Evolutionary conservation across 2,113 vertebrate genomes (phyloP).

Genomic region (Phodopus roborovskii): DNA sequence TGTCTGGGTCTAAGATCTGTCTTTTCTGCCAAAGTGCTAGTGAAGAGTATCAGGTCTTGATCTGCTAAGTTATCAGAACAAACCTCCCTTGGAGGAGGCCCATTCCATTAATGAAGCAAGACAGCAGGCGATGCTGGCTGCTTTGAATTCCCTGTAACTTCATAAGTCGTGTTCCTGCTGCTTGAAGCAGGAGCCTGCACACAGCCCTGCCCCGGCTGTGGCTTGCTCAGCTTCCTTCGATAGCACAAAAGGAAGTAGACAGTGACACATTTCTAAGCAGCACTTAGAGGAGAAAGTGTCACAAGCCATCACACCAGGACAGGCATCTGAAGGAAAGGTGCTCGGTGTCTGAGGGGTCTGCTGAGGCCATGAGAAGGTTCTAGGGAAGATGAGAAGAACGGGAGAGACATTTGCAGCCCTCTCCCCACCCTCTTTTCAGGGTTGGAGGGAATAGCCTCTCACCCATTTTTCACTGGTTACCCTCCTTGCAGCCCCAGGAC

Average conservation of each 20-base stretch:
- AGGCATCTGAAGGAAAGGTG: neutral
- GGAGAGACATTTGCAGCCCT: too few species aligned
- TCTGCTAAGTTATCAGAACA: conserved; percentile 74
- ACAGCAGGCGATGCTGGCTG: conserved; percentile 73
- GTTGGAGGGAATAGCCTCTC: neutral
- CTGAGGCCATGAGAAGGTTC: neutral
- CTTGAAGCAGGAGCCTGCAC: conserved; percentile 68
- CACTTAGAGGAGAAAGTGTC: conserved; percentile 81
- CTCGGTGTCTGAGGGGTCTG: neutral
- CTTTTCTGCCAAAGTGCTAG: conserved; percentile 61
- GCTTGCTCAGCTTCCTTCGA: conserved; percentile 76
- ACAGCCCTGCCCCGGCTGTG: conserved; percentile 65
- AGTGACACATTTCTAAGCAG: conserved; percentile 83
- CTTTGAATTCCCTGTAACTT: conserved; percentile 85
- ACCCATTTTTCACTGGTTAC: neutral
- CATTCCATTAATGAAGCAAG: conserved; percentile 77
- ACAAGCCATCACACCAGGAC: conserved; percentile 69
- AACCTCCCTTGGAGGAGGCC: conserved; percentile 66
- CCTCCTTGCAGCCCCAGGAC: neutral
- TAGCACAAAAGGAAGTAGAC: conserved; percentile 81
- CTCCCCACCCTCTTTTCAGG: rapidly evolving
- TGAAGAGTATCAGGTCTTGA: conserved; percentile 75
- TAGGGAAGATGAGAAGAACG: rapidly evolving
- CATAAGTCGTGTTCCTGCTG: conserved; percentile 81
- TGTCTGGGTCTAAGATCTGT: neutral